Base-by-base conservation (phyloP, 2,888 invertebrate species). In the Isoperla grammatica region DNA sequence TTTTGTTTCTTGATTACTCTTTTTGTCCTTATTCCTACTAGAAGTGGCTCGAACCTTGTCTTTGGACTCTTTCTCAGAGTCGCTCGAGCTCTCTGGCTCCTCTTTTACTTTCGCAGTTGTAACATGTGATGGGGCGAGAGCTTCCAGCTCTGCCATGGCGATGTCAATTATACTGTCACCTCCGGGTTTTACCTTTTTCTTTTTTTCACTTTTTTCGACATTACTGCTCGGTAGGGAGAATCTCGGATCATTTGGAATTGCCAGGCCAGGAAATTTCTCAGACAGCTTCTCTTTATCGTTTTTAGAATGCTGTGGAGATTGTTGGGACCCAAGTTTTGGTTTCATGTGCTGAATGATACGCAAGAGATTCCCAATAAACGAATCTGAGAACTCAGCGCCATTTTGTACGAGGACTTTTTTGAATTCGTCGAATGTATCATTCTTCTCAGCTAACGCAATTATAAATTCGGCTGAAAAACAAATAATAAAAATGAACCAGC, bases 301-400 rank as follows among this genome's bases (percentile, higher is more conserved):
- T 64, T 76, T 77, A 2, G 67, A 72, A 19, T 69, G 70, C 23
- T 46, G 22, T 19, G 65, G 66, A 58, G 68, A 67, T 43, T 68
- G 60, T 60, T 66, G 64, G 29, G 29, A 6, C 57, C 62, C 59
- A 56, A 62, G 4, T 49, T 66, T 72, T 4, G 90, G 88, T 72
- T 88, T 88, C 97, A 98, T 97, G 69, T 95, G 91, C 69, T 95
- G 91, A 64, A 99, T 97, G 56, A 99, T 90, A 59, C 98, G 84
- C 23, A 97, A 80, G 37, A 99, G 79, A 74, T 96, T 99, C 1
- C 91, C 87, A 67, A 92, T 86, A 68, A 99, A 89, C 0, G 98
- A 97, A 71, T 99, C 98, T 0, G 95, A 90, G 76, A 96, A 96
- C 74, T 95, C 94, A 0, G 95, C 96, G 37, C 94, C 96, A 87